Evolutionary conservation across 2,113 vertebrate species (phyloP).

Genomic region (Sebastes schlegelii): DNA sequence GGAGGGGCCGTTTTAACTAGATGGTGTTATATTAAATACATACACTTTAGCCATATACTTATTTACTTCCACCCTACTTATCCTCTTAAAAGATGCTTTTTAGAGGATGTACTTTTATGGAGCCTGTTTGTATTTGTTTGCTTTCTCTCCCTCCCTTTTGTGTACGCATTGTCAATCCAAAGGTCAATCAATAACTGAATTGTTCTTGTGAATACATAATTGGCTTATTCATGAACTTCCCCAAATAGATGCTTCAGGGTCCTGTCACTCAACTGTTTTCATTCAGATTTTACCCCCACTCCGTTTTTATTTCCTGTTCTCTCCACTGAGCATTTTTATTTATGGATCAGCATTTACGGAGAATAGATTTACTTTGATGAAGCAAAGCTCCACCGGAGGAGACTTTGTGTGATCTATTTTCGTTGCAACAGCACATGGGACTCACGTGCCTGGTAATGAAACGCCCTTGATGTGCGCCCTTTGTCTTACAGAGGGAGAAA

Average conservation of each 20-base stretch:
- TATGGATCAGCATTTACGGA: conserved; percentile 65
- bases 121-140: conserved; percentile 23
- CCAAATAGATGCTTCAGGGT: conserved; percentile 47
- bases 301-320: conserved; percentile 43
- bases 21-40: conserved; percentile 33
- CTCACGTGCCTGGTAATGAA: conserved; percentile 72
- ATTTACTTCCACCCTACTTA: background rate
- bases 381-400: conserved; percentile 46
- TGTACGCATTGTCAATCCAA: conserved; percentile 34
- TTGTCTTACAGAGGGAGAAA: conserved; percentile 65
- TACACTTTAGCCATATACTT: conserved; percentile 6
- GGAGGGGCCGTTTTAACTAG: conserved; percentile 3
- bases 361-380: conserved; percentile 73
- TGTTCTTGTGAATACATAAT: conserved; percentile 62
- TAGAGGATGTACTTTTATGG: background rate
- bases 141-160: conserved; percentile 7
- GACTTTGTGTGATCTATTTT: conserved; percentile 72
- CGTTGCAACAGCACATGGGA: conserved; percentile 62
- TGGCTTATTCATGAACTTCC: conserved; percentile 66
- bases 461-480: conserved; percentile 74
- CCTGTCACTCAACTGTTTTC: conserved; percentile 59
- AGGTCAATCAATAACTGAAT: conserved; percentile 63
- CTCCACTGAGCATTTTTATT: conserved; percentile 66
- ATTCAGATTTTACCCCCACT: conserved; percentile 47
- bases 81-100: conserved; percentile 13